Evolutionary conservation across 2,113 vertebrate species (phyloP).

Genomic region (Gavia stellata): DNA sequence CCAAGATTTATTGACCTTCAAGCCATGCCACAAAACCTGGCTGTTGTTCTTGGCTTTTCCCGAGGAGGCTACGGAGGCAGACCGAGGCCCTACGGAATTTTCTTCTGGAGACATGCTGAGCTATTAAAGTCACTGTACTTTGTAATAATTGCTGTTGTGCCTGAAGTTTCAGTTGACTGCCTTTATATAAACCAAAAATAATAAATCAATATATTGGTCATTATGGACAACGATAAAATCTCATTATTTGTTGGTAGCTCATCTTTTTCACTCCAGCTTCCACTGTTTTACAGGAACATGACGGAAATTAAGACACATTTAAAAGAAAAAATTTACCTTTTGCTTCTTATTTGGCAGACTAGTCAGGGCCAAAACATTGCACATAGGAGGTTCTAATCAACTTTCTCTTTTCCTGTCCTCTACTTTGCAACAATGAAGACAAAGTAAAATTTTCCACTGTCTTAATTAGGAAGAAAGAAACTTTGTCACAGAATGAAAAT

Average conservation of each 20-base stretch:
- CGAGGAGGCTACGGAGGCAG: not conserved
- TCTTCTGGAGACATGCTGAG: not conserved
- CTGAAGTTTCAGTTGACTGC: not conserved
- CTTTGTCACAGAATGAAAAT: not conserved
- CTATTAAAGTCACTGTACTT: constrained; percentile 23
- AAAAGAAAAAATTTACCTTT: not conserved
- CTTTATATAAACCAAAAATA: constrained; percentile 22
- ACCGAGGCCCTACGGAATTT: not conserved
- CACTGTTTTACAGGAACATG: not conserved
- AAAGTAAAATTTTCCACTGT: constrained; percentile 26
- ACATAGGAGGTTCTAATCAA: not conserved
- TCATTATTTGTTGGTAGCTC: not conserved
- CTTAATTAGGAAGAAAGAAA: constrained; percentile 5
- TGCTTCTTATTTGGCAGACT: not conserved
- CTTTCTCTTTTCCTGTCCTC: not conserved
- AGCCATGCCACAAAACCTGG: not conserved
- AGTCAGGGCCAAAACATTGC: not conserved
- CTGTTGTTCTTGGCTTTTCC: constrained; percentile 37
- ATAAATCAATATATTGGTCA: not conserved
- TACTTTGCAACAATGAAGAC: not conserved
- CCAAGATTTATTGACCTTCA: constrained; percentile 7
- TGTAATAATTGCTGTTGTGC: not conserved
- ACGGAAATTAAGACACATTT: constrained; percentile 9
- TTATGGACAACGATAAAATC: not conserved
- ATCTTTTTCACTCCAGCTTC: constrained; percentile 2